phyloP scores from a whole-genome alignment of 2,888 invertebrate species.

The Syrista parreyssii region DNA sequence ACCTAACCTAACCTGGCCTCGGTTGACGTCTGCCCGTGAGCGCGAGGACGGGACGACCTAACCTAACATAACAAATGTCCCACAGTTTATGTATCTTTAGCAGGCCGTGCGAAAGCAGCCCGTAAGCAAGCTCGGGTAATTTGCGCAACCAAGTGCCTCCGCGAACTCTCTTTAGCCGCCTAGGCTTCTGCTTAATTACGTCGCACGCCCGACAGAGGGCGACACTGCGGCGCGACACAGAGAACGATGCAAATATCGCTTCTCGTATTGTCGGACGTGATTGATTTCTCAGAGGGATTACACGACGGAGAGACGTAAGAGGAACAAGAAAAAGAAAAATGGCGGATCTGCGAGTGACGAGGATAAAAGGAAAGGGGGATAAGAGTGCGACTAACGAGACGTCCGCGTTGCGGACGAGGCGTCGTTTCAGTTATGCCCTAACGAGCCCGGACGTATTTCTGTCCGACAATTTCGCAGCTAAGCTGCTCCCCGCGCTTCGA shows the following conservation, averaged over 20 bases:
- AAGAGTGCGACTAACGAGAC: neutral
- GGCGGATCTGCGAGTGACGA: neutral
- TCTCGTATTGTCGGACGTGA: neutral
- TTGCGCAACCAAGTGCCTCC: constrained; percentile 13
- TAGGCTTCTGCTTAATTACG: neutral
- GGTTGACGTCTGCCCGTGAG: neutral
- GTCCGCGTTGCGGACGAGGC: neutral
- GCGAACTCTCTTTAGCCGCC: neutral
- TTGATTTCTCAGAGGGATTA: neutral
- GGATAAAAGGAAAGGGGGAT: neutral
- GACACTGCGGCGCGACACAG: neutral
- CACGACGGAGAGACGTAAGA: neutral
- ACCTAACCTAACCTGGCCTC: constrained; percentile 26
- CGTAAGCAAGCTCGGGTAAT: constrained; percentile 7
- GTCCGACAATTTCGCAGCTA: neutral
- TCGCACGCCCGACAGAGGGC: neutral
- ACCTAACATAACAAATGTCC: constrained; percentile 4
- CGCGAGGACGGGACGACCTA: constrained; percentile 1
- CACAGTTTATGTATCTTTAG: constrained; percentile 9
- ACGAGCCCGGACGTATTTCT: neutral
- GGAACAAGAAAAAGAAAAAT: neutral
- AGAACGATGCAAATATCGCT: neutral
- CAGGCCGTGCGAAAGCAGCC: neutral
- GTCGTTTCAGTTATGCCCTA: neutral
- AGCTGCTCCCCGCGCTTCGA: neutral